Percentiles rank a stretch among this genome's conserved stretches.
Evolutionary conservation across 2,797 vertebrate genomes (phyloP).

Genomic region (Artibeus lituratus): DNA sequence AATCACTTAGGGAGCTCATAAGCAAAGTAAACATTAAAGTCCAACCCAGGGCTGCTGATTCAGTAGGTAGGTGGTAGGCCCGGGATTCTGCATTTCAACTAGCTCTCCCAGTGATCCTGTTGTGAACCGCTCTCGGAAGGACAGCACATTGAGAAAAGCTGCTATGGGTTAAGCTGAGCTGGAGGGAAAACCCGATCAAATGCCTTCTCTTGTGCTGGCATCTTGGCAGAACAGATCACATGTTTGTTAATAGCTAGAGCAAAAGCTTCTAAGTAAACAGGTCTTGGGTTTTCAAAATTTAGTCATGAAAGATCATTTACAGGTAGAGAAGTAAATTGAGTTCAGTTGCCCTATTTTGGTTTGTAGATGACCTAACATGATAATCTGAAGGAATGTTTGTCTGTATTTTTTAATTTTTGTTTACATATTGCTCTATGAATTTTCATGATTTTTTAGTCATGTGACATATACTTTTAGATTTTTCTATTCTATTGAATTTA

Average conservation of each 20-base stretch:
- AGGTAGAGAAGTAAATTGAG: conserved; percentile 17
- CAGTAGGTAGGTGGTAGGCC: not conserved
- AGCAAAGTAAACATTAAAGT: not conserved
- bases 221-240: conserved; percentile 41
- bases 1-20: not conserved
- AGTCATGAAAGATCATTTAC: conserved; percentile 15
- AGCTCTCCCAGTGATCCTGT: not conserved
- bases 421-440: not conserved
- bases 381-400: conserved; percentile 1
- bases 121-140: not conserved
- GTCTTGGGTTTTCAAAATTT: conserved; percentile 35
- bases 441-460: not conserved
- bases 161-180: not conserved
- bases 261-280: conserved; percentile 42
- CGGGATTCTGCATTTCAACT: not conserved
- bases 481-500: not conserved
- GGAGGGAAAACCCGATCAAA: not conserved
- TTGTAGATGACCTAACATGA: not conserved
- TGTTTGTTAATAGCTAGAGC: not conserved
- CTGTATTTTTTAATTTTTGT: not conserved
- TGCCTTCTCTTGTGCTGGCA: not conserved
- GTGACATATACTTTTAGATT: not conserved
- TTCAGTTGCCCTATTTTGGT: conserved; percentile 13
- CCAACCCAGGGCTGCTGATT: not conserved
- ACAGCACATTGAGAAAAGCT: not conserved